Evolutionary conservation across 92 coral and sea anemone genomes (phyloP).

Genomic region (Epizoanthus rinbou): DNA sequence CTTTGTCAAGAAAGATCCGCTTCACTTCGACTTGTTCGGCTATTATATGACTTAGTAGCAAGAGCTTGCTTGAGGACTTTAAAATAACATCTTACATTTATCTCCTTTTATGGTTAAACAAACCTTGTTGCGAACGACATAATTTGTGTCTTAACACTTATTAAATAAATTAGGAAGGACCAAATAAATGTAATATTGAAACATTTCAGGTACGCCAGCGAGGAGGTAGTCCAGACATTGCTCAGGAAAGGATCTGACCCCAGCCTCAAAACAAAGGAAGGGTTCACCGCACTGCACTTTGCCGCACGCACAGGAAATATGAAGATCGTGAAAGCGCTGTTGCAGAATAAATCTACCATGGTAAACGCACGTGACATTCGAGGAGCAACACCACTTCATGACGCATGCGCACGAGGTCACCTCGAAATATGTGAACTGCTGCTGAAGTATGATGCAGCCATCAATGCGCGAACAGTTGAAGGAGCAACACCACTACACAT

Average conservation of each 20-base stretch:
- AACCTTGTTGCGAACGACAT: no score
- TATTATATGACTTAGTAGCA: no score
- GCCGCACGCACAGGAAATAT: constrained; percentile 35
- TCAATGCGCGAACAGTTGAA: constrained; percentile 38
- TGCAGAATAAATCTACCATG: constrained; percentile 32
- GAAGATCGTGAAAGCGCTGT: neutral
- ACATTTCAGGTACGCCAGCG: constrained; percentile 31
- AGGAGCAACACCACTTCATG: constrained; percentile 41
- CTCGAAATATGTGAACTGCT: constrained; percentile 24
- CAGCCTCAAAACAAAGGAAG: constrained; percentile 39
- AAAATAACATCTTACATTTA: no score
- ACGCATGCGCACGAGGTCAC: constrained; percentile 41
- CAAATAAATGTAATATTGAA: neutral
- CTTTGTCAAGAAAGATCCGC: no score
- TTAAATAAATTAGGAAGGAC: neutral
- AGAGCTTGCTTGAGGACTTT: no score
- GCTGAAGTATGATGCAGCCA: constrained; percentile 25
- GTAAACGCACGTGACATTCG: constrained; percentile 36
- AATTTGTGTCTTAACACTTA: neutral
- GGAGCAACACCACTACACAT: constrained; percentile 37
- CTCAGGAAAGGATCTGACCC: constrained; percentile 35
- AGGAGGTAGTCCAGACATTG: constrained; percentile 14
- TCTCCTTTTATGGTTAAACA: no score
- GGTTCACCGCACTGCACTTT: constrained; percentile 35
- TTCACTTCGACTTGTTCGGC: no score